A percentile compares a stretch with the other conserved stretches of the same genome.
phyloP scores from a whole-genome alignment of 1,140 invertebrate species.

The Galleria mellonella region DNA sequence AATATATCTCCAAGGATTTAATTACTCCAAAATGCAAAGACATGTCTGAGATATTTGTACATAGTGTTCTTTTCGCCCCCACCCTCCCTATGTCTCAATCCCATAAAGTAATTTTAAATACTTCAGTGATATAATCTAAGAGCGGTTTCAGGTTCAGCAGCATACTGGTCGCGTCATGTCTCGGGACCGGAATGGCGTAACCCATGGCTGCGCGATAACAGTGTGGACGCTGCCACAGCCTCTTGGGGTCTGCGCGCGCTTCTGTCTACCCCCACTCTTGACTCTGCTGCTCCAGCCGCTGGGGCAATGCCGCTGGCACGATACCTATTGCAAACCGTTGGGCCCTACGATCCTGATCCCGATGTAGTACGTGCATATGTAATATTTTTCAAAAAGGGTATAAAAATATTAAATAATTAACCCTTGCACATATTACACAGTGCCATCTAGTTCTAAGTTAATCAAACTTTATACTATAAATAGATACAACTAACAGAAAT shows the following conservation, averaged over 20 bases:
- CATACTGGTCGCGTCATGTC: slow-evolving; percentile 54
- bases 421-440: too few relatives aligned
- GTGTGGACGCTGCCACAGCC: slow-evolving; percentile 91
- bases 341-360: slow-evolving; percentile 37
- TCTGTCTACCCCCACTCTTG: slow-evolving; percentile 77
- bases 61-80: too few relatives aligned
- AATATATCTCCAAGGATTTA: too few relatives aligned
- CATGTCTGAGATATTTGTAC: too few relatives aligned
- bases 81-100: too few relatives aligned
- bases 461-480: too few relatives aligned
- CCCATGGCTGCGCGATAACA: slow-evolving; percentile 83
- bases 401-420: not conserved
- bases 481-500: too few relatives aligned
- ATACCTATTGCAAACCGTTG: slow-evolving; percentile 81
- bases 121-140: too few relatives aligned
- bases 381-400: not conserved
- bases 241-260: slow-evolving; percentile 87
- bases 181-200: slow-evolving; percentile 78
- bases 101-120: too few relatives aligned
- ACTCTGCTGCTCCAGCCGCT: slow-evolving; percentile 84
- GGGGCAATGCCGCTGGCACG: slow-evolving; percentile 84
- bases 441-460: too few relatives aligned
- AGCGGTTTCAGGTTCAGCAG: slow-evolving; percentile 32
- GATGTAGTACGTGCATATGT: slow-evolving; percentile 38
- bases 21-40: too few relatives aligned